Percentiles rank a stretch among this genome's conserved stretches.
phyloP scores from a whole-genome alignment of 2,113 vertebrate species.

The Cephalopholis sonnerati region DNA sequence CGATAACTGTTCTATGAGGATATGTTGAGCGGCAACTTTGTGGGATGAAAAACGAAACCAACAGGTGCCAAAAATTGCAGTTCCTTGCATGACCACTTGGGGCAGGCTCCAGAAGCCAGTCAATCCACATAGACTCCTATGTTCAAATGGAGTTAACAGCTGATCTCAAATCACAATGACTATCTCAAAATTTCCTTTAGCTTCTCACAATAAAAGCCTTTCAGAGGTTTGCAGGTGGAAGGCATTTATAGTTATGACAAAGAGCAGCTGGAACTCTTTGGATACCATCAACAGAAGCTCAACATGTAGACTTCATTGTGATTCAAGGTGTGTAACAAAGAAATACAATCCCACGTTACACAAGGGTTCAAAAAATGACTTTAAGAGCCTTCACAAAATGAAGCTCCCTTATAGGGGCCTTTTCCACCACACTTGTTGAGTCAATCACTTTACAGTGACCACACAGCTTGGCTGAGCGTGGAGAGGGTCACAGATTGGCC shows the following conservation, averaged over 20 bases:
- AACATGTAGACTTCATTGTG: neutral
- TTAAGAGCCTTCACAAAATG: neutral
- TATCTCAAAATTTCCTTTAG: neutral
- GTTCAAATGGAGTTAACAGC: neutral
- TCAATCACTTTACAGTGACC: conserved; percentile 15
- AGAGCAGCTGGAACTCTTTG: neutral
- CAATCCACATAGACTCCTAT: too few species aligned
- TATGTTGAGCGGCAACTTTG: too few species aligned
- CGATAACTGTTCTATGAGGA: too few species aligned
- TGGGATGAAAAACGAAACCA: too few species aligned
- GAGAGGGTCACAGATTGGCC: conserved; percentile 15
- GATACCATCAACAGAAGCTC: neutral
- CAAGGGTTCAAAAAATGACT: neutral
- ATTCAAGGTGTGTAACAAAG: neutral
- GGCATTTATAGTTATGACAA: neutral
- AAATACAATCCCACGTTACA: neutral
- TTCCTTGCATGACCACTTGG: too few species aligned
- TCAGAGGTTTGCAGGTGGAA: neutral
- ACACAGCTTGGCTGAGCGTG: conserved; percentile 1
- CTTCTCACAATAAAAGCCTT: neutral
- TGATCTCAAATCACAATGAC: neutral
- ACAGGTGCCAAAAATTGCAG: too few species aligned
- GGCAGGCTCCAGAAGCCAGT: too few species aligned
- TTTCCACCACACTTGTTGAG: conserved; percentile 21
- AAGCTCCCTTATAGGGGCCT: neutral